Percentiles rank a stretch among this genome's conserved stretches.
These are phyloP conservation scores for Lithobius niger DNA, from an alignment of 1,140 invertebrate genomes.

Conservation along the genomic window DNA sequence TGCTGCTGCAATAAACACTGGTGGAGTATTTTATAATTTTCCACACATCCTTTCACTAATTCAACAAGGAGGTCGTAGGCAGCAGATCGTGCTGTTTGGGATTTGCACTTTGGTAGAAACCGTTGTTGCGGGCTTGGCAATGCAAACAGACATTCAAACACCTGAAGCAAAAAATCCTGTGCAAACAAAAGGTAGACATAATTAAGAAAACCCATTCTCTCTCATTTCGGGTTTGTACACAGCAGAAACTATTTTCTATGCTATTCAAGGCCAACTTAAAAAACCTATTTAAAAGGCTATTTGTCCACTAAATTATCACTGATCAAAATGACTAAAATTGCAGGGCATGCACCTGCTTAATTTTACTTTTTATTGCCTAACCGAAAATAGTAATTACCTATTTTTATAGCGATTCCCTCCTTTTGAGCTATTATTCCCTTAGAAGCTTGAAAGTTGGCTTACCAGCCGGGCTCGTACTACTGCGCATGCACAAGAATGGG, in stretches of 20 bases:
- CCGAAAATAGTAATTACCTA: too few relatives aligned
- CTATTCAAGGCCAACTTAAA: neutral
- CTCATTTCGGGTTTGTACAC: too few relatives aligned
- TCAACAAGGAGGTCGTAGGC: constrained; percentile 83
- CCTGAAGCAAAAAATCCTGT: constrained; percentile 38
- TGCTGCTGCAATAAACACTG: constrained; percentile 70
- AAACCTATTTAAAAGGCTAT: too few relatives aligned
- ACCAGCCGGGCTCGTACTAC: too few relatives aligned
- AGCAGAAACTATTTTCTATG: neutral
- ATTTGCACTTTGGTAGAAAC: constrained; percentile 84
- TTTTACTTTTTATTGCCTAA: too few relatives aligned
- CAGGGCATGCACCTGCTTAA: too few relatives aligned
- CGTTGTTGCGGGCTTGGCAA: constrained; percentile 68
- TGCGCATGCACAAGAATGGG: too few relatives aligned
- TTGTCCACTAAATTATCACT: too few relatives aligned
- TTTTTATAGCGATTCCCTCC: too few relatives aligned
- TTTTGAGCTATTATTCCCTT: too few relatives aligned
- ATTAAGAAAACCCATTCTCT: neutral
- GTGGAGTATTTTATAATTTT: constrained; percentile 75
- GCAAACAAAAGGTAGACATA: constrained; percentile 4
- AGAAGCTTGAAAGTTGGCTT: too few relatives aligned
- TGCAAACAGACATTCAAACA: constrained; percentile 80
- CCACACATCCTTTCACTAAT: constrained; percentile 60
- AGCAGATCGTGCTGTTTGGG: constrained; percentile 66
- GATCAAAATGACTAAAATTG: too few relatives aligned